Base-by-base conservation (phyloP, 2,888 invertebrate genomes). In the Campoletis raptor region DNA sequence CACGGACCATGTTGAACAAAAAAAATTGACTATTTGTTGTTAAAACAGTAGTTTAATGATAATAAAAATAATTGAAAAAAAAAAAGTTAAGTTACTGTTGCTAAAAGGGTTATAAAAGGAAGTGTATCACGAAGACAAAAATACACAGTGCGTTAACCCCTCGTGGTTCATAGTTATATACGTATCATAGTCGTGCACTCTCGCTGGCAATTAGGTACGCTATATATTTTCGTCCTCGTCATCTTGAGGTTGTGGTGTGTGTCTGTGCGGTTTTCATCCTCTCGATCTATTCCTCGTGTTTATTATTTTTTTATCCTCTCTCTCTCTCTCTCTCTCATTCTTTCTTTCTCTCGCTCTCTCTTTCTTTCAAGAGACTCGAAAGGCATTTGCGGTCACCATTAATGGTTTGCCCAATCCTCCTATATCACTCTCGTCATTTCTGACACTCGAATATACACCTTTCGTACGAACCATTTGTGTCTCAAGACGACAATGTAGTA, bases 171-270 rank as follows among this genome's bases (percentile, higher is more conserved):
- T 36, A 52, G 76, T 45, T 48, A 64, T 61, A 72, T 36, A 61
- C 72, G 54, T 42, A 64, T 69, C 40, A 70, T 70, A 74, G 79
- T 69, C 81, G 52, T 81, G 76, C 81, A 85, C 85, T 85, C 85
- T 85, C 85, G 57, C 73, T 85, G 57, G 78, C 81, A 78, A 81
- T 85, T 81, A 85, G 81, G 77, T 81, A 77, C 48, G 66, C 48
- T 80, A 48, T 73, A 64, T 81, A 37, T 61, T 48, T 40, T 81
- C 72, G 37, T 73, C 64, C 72, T 81, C 81, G 81, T 81, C 73
- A 81, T 73, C 81, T 52, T 30, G 72, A 73, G 73, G 57, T 67
- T 82, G 57, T 54, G 70, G 77, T 81, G 57, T 82, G 81, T 61
- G 78, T 57, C 40, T 9, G 45, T 77, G 81, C 81, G 77, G 85